Conservation (phyloP, 1,140 invertebrate species). For the Cydia pomonella region DNA sequence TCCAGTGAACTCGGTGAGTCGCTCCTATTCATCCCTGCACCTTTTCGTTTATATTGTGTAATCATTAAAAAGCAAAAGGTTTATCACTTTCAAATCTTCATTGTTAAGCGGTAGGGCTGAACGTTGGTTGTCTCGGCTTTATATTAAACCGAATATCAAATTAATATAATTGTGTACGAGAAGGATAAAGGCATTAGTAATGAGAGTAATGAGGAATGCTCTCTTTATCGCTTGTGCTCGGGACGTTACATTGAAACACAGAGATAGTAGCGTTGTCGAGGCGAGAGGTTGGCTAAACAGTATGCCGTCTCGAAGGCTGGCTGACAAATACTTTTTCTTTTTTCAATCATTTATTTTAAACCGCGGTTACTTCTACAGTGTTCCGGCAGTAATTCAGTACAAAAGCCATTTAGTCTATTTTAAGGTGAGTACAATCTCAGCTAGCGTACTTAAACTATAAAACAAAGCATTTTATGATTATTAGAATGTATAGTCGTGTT, state of each 20-base stretch:
- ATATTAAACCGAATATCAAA: not conserved
- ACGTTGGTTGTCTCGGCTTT: not conserved
- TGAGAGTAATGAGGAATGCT: not conserved
- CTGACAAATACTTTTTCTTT: not conserved
- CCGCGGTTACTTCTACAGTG: not conserved
- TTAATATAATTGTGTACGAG: not conserved
- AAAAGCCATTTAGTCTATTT: not conserved
- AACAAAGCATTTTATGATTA: too few relatives aligned
- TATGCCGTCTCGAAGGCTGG: not conserved
- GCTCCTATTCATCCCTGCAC: not conserved
- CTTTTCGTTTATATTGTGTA: too few relatives aligned
- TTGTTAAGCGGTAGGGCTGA: too few relatives aligned
- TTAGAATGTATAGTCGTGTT: too few relatives aligned
- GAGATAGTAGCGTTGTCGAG: not conserved
- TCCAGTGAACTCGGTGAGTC: slow-evolving; percentile 87
- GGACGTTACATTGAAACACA: not conserved
- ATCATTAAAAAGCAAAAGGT: too few relatives aligned
- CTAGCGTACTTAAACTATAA: not conserved
- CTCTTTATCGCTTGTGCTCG: not conserved
- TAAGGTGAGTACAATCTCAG: not conserved
- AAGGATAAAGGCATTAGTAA: not conserved
- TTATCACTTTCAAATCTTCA: too few relatives aligned
- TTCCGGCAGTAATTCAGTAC: not conserved
- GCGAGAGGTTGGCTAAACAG: not conserved
- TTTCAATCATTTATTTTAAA: not conserved